Evolutionary conservation across 2,888 invertebrate genomes (phyloP), one percentile per base, ranked within the genome.

Genomic region (Lasioglossum zephyrum): DNA sequence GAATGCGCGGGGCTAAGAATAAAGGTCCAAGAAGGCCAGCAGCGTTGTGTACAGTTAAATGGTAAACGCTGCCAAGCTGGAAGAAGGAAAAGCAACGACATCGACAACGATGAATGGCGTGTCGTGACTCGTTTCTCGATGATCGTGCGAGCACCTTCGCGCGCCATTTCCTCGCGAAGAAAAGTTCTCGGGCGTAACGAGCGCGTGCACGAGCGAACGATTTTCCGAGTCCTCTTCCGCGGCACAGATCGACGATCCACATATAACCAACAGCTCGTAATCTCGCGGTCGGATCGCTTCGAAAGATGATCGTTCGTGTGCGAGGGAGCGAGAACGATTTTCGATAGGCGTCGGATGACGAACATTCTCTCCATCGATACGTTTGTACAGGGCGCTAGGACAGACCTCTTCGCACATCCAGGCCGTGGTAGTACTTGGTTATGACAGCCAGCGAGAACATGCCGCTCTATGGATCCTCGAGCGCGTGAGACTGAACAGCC

Each of bases 401-500:
- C 87, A 72, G 76, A 73, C 82, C 81, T 80, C 84, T 87, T 84
- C 77, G 72, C 81, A 57, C 88, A 88, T 88, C 89, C 85, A 79
- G 84, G 86, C 85, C 87, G 87, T 90, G 89, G 66, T 36, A 89
- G 66, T 36, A 89, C 91, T 91, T 89, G 90, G 88, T 89, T 88
- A 88, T 90, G 91, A 91, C 89, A 91, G 86, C 80, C 76, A 84
- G 81, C 86, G 88, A 87, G 87, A 73, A 87, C 85, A 77, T 53
- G 6, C 39, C 22, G 82, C 77, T 81, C 82, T 86, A 87, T 86
- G 87, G 86, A 86, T 90, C 84, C 87, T 82, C 84, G 89, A 90
- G 87, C 82, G 85, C 77, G 89, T 88, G 92, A 91, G 90, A 91
- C 85, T 87, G 88, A 87, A 91, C 92, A 92, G 87, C 90, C 87